Evolutionary conservation across 1,140 invertebrate genomes (phyloP).

Genomic region (Sminthurinus signatus): DNA sequence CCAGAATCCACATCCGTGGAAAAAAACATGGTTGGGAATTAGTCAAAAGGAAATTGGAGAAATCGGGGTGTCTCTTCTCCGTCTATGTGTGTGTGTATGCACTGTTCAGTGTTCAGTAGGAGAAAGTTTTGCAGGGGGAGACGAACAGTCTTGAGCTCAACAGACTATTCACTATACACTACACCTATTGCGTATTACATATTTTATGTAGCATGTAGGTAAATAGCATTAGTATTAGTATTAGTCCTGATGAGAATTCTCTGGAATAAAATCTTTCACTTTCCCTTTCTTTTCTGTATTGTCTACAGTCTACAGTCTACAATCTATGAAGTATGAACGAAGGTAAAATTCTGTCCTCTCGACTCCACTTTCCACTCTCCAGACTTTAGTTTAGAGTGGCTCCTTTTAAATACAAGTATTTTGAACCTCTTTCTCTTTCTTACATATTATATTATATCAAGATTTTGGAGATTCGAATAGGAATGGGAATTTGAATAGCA

Average conservation of each 20-base stretch:
- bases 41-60: conserved; percentile 10
- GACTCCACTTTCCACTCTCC: neutral
- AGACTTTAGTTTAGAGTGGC: neutral
- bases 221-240: too few species aligned
- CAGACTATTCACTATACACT: neutral
- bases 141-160: neutral
- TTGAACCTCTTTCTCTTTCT: neutral
- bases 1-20: conserved; percentile 10
- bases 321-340: neutral
- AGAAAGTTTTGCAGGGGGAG: conserved; percentile 1
- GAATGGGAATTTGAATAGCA: too few species aligned
- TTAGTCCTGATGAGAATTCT: too few species aligned
- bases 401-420: neutral
- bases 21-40: conserved; percentile 9
- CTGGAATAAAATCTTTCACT: neutral
- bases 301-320: too few species aligned
- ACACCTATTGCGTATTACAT: too few species aligned
- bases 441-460: neutral
- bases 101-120: neutral
- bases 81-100: neutral
- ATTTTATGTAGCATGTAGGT: too few species aligned
- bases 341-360: neutral
- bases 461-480: too few species aligned
- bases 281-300: neutral
- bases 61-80: neutral